Evolutionary conservation across 2,113 vertebrate species (phyloP), one percentile per base, ranked within the genome.

Genomic region (Chrysochloris asiatica): DNA sequence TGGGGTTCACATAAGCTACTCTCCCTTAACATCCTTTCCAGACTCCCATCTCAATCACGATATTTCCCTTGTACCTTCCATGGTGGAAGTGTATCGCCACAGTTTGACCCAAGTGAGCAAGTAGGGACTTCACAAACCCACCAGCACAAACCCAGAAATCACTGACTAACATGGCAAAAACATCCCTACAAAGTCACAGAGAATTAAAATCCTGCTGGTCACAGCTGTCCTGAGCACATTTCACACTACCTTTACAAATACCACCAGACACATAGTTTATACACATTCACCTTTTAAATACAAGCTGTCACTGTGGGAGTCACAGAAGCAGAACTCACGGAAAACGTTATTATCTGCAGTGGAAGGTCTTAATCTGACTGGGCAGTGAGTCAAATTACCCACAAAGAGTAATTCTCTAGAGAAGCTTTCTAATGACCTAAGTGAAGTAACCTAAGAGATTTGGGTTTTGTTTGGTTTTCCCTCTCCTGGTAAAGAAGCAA

Each of bases 281-380:
- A 59, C 67, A 82, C 45, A 86, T 54, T 87, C 93, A 85, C 91
- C 91, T 88, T 95, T 82, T 73, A 65, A 86, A 48, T 56, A 76
- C 16, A 75, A 92, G 89, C 94, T 96, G 96, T 96, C 96, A 95
- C 50, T 52, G 19, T 6, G 30, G 73, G 13, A 76, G 79, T 96
- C 95, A 96, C 94, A 92, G 95, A 84, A 71, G 59, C 67, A 47
- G 22, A 7, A 54, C 9, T 84, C 90, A 43, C 80, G 83, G 67
- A 54, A 52, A 75, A 84, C 83, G 94, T 83, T 87, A 65, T 85
- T 89, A 56, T 92, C 72, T 56, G 63, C 80, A 13, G 43, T 0
- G 11, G 67, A 78, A 83, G 72, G 86, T 86, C 86, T 90, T 95
- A 93, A 95, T 95, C 71, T 59, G 73, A 90, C 43, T 26, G 81